Percentiles rank a stretch among this genome's conserved stretches.
Conservation (phyloP, 2,113 vertebrate genomes). For the Chroicocephalus ridibundus region DNA sequence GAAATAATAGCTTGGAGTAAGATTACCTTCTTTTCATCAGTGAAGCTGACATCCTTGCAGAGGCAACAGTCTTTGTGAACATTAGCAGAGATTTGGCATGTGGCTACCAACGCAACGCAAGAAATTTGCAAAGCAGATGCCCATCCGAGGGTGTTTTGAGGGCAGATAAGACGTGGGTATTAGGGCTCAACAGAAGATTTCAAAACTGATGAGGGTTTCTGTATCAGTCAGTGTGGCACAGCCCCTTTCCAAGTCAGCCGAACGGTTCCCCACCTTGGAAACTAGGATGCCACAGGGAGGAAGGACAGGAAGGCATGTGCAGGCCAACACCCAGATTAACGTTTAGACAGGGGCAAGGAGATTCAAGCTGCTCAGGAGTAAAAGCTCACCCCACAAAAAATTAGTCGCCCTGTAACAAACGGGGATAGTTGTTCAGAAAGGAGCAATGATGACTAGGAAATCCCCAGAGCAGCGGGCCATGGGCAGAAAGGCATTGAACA, state of each 20-base stretch:
- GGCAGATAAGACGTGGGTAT: not conserved
- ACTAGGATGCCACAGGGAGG: not conserved
- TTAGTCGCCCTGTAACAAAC: not conserved
- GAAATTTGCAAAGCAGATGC: not conserved
- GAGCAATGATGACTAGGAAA: rapidly evolving
- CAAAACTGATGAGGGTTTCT: not conserved
- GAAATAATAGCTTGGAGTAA: slow-evolving; percentile 2
- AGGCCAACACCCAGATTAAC: not conserved
- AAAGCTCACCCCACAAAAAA: not conserved
- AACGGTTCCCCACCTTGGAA: not conserved
- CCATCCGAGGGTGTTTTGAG: rapidly evolving
- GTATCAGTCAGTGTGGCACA: rapidly evolving
- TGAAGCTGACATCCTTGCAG: not conserved
- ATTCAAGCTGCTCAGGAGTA: not conserved
- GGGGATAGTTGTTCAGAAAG: not conserved
- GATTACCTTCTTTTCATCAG: not conserved
- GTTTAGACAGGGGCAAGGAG: not conserved
- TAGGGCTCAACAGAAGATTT: not conserved
- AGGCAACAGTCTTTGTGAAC: not conserved
- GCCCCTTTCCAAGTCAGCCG: not conserved
- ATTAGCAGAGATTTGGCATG: not conserved
- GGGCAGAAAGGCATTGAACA: not conserved
- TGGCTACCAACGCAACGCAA: rapidly evolving
- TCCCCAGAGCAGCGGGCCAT: rapidly evolving
- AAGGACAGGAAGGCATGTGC: rapidly evolving